Conservation (phyloP, 2,888 invertebrate genomes). For the Sphaeridia pumilis region DNA sequence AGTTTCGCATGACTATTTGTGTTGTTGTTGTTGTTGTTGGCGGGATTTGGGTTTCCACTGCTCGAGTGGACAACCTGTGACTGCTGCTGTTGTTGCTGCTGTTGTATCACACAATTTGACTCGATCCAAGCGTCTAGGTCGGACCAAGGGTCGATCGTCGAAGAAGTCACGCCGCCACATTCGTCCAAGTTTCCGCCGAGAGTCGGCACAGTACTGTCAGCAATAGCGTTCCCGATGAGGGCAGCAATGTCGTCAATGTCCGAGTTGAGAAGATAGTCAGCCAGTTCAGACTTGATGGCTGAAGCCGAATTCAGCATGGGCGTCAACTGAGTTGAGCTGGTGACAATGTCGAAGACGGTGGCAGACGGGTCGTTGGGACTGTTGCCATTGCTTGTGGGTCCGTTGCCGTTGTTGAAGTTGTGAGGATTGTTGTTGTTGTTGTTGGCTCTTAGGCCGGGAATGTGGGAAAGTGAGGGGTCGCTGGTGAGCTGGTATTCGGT, state of each 20-base stretch:
- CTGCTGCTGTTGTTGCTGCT: too few species aligned
- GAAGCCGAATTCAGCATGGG: slow-evolving; percentile 30
- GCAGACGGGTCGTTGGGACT: slow-evolving; percentile 8
- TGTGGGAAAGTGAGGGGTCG: slow-evolving; percentile 34
- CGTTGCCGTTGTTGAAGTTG: slow-evolving; percentile 31
- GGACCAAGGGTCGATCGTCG: slow-evolving; percentile 59
- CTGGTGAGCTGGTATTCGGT: slow-evolving; percentile 26
- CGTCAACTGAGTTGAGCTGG: slow-evolving; percentile 25
- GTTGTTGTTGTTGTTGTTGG: slow-evolving; percentile 5
- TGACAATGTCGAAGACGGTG: slow-evolving; percentile 25
- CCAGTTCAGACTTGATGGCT: slow-evolving; percentile 33
- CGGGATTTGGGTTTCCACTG: slow-evolving; percentile 3
- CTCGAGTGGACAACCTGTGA: slow-evolving; percentile 12
- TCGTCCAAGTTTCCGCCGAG: slow-evolving; percentile 51
- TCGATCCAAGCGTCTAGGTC: slow-evolving; percentile 80
- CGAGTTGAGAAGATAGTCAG: slow-evolving; percentile 35
- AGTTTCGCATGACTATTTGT: slow-evolving; percentile 10
- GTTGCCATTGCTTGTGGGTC: slow-evolving; percentile 12
- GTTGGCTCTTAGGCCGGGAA: slow-evolving; percentile 5
- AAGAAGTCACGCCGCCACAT: slow-evolving; percentile 33
- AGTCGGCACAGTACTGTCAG: slow-evolving; percentile 72
- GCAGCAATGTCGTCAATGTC: slow-evolving; percentile 39
- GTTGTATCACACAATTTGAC: slow-evolving; percentile 48
- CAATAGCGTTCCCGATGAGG: slow-evolving; percentile 63
- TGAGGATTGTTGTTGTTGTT: slow-evolving; percentile 15